A percentile compares a stretch with the other conserved stretches of the same genome.
Evolutionary conservation across 2,888 invertebrate genomes (phyloP).

Genomic region (Octonoba sinensis): DNA sequence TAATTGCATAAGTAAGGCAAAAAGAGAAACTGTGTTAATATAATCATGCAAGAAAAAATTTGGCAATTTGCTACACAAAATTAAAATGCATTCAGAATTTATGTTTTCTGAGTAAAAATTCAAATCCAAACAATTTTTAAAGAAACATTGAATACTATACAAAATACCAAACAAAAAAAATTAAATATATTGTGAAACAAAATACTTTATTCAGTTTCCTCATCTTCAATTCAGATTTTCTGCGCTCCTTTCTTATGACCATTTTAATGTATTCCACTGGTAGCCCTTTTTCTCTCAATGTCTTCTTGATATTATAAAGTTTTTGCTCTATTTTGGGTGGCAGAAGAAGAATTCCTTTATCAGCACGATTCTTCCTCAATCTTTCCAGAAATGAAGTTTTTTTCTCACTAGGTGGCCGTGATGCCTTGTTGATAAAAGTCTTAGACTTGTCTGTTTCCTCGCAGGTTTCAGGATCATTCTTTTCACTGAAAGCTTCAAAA

Average conservation of each 20-base stretch:
- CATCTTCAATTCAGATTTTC: conserved; percentile 61
- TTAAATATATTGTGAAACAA: too few species aligned
- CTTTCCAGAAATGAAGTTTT: conserved; percentile 39
- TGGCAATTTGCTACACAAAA: too few species aligned
- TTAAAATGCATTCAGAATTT: too few species aligned
- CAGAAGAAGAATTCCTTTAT: conserved; percentile 55
- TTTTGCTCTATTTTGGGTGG: conserved; percentile 65
- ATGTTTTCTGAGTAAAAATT: too few species aligned
- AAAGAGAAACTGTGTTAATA: too few species aligned
- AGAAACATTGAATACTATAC: too few species aligned
- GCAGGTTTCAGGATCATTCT: not conserved
- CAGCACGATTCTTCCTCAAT: conserved; percentile 18
- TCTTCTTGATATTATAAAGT: conserved; percentile 62
- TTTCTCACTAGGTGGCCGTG: not conserved
- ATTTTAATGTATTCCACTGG: conserved; percentile 57
- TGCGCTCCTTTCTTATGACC: conserved; percentile 61
- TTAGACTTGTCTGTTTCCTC: not conserved
- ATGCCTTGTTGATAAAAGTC: not conserved
- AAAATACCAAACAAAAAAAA: too few species aligned
- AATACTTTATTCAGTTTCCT: conserved; percentile 14
- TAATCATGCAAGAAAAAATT: too few species aligned
- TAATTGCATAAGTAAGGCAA: too few species aligned
- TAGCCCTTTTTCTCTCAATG: conserved; percentile 54
- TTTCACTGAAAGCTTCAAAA: not conserved
- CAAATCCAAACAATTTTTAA: too few species aligned